These are phyloP conservation scores for Drosophila rhopaloa DNA, from an alignment of 1,140 invertebrate genomes.

Conservation along the genomic window DNA sequence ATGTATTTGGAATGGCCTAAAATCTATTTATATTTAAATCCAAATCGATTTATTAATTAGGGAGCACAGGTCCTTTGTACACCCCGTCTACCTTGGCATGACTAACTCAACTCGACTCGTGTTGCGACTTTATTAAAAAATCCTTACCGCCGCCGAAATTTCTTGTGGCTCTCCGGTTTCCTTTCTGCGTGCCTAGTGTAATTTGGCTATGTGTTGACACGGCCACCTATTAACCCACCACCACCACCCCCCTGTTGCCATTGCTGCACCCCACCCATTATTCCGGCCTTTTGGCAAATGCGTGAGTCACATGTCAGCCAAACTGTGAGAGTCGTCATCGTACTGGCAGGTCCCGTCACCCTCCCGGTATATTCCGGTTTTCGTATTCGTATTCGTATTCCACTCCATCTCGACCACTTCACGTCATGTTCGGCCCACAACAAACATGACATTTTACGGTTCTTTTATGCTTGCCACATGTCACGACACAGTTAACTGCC, in stretches of 20 bases:
- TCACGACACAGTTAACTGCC: conserved; percentile 78
- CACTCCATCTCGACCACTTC: conserved; percentile 56
- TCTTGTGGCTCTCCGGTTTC: conserved; percentile 29
- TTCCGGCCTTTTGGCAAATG: conserved; percentile 33
- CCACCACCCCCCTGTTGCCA: not conserved
- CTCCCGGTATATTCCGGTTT: too few species aligned
- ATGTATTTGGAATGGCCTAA: not conserved
- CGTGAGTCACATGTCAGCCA: conserved; percentile 56
- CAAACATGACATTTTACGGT: conserved; percentile 82
- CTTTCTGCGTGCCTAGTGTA: conserved; percentile 54
- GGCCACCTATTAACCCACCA: conserved; percentile 37
- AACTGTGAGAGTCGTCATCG: conserved; percentile 47
- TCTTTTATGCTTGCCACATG: conserved; percentile 82
- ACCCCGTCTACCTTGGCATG: not conserved
- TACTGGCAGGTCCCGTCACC: not conserved
- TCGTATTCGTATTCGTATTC: not conserved
- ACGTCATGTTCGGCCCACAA: conserved; percentile 78
- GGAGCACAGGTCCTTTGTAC: not conserved
- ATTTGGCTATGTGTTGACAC: conserved; percentile 75
- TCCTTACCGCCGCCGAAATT: conserved; percentile 16
- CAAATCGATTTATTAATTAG: conserved; percentile 18
- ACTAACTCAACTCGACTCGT: conserved; percentile 27
- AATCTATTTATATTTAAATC: conserved; percentile 8
- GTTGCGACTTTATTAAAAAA: conserved; percentile 40
- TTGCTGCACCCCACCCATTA: conserved; percentile 6